Evolutionary conservation across 1,140 invertebrate species (phyloP).

Genomic region (Drosophila kohkoa): DNA sequence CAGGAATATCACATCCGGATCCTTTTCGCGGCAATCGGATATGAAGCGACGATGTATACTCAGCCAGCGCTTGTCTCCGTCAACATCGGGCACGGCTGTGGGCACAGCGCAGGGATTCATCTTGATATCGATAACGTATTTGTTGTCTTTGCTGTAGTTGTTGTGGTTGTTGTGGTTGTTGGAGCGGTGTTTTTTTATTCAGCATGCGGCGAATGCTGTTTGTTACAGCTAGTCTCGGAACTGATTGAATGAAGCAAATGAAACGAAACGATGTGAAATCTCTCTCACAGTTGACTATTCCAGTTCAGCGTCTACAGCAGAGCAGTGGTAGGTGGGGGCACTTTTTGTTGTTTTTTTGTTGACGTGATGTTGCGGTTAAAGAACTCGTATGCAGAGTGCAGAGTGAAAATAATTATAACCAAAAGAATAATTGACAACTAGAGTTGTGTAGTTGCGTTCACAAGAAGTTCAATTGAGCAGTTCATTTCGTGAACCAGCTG

Average conservation of each 20-base stretch:
- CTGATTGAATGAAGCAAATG: no score
- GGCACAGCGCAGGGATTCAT: constrained; percentile 88
- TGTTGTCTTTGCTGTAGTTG: constrained; percentile 12
- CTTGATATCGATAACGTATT: constrained; percentile 9
- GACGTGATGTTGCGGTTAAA: constrained; percentile 4
- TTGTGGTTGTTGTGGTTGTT: constrained; percentile 1
- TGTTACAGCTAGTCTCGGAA: constrained; percentile 16
- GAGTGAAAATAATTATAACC: constrained; percentile 49
- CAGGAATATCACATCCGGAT: constrained; percentile 96
- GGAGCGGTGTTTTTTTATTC: constrained; percentile 17
- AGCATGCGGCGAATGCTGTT: constrained; percentile 47
- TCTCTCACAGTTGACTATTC: background rate
- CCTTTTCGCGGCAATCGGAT: constrained; percentile 92
- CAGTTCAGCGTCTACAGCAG: background rate
- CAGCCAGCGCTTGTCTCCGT: constrained; percentile 80
- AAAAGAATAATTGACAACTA: constrained; percentile 60
- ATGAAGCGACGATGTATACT: constrained; percentile 91
- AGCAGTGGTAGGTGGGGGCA: background rate
- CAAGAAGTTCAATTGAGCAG: background rate
- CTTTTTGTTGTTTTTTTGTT: constrained; percentile 2
- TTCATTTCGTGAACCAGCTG: background rate
- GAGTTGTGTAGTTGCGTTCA: constrained; percentile 19
- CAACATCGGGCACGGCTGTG: constrained; percentile 87
- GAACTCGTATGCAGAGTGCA: constrained; percentile 5
- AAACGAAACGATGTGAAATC: constrained; percentile 5